A percentile compares a stretch with the other conserved stretches of the same genome.
These are phyloP conservation scores for Drosophila dunni DNA, from an alignment of 1,140 invertebrate species.

Conservation along the genomic window DNA sequence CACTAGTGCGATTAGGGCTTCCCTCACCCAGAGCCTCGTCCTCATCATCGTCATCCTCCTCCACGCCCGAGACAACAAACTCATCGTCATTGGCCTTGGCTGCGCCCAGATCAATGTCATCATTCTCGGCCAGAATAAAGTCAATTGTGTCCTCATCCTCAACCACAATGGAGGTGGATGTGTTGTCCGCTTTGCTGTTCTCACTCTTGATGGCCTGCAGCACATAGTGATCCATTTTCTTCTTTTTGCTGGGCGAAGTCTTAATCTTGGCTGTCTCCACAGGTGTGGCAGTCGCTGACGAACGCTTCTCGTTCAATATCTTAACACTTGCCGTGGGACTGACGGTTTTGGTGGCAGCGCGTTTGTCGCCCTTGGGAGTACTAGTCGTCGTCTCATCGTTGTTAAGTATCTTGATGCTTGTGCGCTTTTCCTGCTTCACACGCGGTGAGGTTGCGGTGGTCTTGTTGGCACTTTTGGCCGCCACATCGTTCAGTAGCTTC, in stretches of 20 bases:
- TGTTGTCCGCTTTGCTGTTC: slow-evolving; percentile 60
- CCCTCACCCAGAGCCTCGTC: slow-evolving; percentile 35
- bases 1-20: slow-evolving; percentile 5
- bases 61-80: slow-evolving; percentile 51
- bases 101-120: slow-evolving; percentile 48
- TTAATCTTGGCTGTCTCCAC: slow-evolving; percentile 59
- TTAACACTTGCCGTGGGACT: slow-evolving; percentile 47
- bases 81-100: slow-evolving; percentile 49
- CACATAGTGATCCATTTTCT: slow-evolving; percentile 78
- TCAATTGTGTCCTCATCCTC: slow-evolving; percentile 73
- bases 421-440: slow-evolving; percentile 52
- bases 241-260: slow-evolving; percentile 51
- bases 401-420: slow-evolving; percentile 74
- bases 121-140: slow-evolving; percentile 68
- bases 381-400: slow-evolving; percentile 48
- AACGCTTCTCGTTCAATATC: slow-evolving; percentile 65
- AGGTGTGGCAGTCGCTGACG: neutral
- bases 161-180: slow-evolving; percentile 11
- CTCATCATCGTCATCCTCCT: slow-evolving; percentile 51
- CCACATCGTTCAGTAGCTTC: slow-evolving; percentile 61
- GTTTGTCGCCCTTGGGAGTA: slow-evolving; percentile 43
- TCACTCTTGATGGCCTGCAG: slow-evolving; percentile 71
- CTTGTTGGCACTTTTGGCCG: slow-evolving; percentile 19
- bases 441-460: neutral
- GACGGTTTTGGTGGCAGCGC: slow-evolving; percentile 17